These are phyloP conservation scores for Dromiciops gliroides DNA, from an alignment of 2,113 vertebrate species.

Conservation along the genomic window DNA sequence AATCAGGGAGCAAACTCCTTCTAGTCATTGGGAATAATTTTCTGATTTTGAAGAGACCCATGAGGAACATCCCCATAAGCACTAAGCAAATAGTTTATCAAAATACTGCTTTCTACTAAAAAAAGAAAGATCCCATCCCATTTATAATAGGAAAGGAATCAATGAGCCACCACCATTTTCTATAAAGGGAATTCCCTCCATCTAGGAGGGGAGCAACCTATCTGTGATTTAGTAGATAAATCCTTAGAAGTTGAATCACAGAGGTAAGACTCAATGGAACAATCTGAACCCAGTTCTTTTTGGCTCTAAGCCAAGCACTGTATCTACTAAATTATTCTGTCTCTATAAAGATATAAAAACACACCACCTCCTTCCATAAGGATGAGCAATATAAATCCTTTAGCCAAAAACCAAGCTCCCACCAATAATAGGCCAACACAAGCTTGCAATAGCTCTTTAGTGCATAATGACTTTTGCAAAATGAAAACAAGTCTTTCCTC, in stretches of 20 bases:
- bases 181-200: not conserved
- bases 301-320: not conserved
- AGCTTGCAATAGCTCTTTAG: not conserved
- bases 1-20: conserved; percentile 1
- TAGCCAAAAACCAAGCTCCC: not conserved
- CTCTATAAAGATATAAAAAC: not conserved
- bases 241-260: not conserved
- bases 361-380: not conserved
- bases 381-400: conserved; percentile 36
- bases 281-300: not conserved
- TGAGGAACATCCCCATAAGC: not conserved
- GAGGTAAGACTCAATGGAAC: not conserved
- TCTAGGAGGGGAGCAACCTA: not conserved
- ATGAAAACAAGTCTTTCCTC: conserved; percentile 18
- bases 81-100: not conserved
- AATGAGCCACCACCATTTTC: not conserved
- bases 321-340: not conserved
- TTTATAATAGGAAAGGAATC: not conserved
- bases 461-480: not conserved
- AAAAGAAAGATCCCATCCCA: not conserved
- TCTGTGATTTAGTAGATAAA: not conserved
- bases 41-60: conserved; percentile 10
- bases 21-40: conserved; percentile 4
- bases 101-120: not conserved
- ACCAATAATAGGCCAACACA: not conserved